These are phyloP conservation scores for Maniola hyperantus DNA, from an alignment of 2,888 invertebrate species.

Conservation along the genomic window DNA sequence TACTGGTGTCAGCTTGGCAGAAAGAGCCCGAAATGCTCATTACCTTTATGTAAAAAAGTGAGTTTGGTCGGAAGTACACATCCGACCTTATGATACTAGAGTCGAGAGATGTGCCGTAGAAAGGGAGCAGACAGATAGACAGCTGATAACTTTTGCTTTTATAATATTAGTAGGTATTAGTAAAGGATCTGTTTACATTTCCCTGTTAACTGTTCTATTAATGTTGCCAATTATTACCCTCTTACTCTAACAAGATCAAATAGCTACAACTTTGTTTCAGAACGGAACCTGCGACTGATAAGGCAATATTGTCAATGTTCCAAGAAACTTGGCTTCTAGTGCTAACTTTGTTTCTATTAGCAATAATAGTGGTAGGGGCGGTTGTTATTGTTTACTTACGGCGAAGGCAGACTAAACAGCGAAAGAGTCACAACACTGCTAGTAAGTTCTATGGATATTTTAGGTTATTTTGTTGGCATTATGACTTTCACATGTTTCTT, in stretches of 20 bases:
- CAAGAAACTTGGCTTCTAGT: constrained; percentile 78
- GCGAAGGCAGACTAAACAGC: constrained; percentile 66
- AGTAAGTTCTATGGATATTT: constrained; percentile 50
- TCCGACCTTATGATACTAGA: too few relatives aligned
- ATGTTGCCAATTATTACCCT: not conserved
- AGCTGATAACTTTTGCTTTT: too few relatives aligned
- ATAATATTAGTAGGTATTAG: too few relatives aligned
- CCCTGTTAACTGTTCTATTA: not conserved
- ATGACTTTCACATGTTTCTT: not conserved
- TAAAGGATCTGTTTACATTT: not conserved
- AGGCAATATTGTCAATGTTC: constrained; percentile 74
- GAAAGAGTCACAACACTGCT: constrained; percentile 69
- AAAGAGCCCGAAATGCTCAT: too few relatives aligned
- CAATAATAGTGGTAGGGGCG: constrained; percentile 65
- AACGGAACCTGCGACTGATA: constrained; percentile 77
- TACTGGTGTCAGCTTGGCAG: too few relatives aligned
- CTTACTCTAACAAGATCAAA: not conserved
- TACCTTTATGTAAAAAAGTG: too few relatives aligned
- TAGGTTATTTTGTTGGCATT: not conserved
- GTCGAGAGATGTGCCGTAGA: too few relatives aligned
- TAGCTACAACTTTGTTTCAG: constrained; percentile 56
- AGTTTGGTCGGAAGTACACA: too few relatives aligned
- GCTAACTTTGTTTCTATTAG: constrained; percentile 69
- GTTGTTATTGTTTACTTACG: constrained; percentile 69
- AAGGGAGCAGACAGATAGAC: too few relatives aligned